A percentile compares a stretch with the other conserved stretches of the same genome.
phyloP scores from a whole-genome alignment of 2,113 vertebrate genomes.

The Acrocephalus arundinaceus region DNA sequence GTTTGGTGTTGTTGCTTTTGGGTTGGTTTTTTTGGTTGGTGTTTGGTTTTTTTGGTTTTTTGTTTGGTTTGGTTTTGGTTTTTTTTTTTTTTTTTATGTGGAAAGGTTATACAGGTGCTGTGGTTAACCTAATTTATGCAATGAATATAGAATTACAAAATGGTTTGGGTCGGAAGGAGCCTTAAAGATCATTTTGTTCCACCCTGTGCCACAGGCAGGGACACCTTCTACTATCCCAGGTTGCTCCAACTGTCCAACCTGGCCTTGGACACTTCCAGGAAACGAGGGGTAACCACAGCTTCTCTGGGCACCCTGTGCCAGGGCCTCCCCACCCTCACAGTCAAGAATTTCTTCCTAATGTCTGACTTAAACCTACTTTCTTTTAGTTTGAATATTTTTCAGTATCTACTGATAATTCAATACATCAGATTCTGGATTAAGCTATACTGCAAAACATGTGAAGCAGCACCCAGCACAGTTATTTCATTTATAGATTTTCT shows the following conservation, averaged over 20 bases:
- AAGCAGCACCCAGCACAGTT: not conserved
- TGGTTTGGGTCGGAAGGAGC: not conserved
- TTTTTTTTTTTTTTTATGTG: not conserved
- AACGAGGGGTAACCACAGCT: not conserved
- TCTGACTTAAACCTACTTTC: not conserved
- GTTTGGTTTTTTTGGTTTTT: not conserved
- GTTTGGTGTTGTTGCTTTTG: not conserved
- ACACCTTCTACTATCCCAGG: accelerated
- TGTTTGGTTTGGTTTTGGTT: not conserved
- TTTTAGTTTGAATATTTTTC: not conserved
- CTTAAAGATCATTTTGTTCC: not conserved
- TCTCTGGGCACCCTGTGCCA: not conserved
- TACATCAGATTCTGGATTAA: not conserved
- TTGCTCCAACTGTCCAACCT: accelerated
- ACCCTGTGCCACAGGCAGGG: not conserved
- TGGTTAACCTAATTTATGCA: not conserved
- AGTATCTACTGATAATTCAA: accelerated
- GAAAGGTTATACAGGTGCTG: accelerated
- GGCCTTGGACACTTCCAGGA: not conserved
- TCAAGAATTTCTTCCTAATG: not conserved
- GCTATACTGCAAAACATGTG: not conserved
- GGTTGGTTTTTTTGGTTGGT: too few species aligned
- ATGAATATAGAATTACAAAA: not conserved
- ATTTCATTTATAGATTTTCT: not conserved
- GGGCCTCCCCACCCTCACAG: not conserved